Evolutionary conservation across 2,797 vertebrate species (phyloP), one percentile per base, ranked within the genome.

Genomic region (Trachops cirrhosus): DNA sequence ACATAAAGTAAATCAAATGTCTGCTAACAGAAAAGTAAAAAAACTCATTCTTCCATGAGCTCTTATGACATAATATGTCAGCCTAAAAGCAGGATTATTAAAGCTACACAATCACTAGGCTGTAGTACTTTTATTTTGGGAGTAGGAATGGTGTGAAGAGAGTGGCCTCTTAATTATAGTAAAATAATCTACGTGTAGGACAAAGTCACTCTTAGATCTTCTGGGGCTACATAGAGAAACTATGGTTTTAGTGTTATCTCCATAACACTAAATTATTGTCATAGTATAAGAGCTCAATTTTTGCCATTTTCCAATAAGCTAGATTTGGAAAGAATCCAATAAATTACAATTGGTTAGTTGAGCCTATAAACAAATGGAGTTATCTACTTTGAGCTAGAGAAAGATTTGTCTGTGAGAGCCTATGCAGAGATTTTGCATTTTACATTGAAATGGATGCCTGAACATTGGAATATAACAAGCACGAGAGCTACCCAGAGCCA

Each of bases 101-200:
- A 89, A 93, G 29, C 48, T 89, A 54, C 34, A n/a, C 8, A 3
- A 19, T 88, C 10, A 54, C 15, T 39, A 32, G 5, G 2, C 1
- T 64, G 93, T 92, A 34, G 6, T n/a, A 9, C 41, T 93, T 91
- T 94, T 74, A 48, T 83, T 92, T 95, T 57, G 44, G 34, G 86
- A 75, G 12, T 79, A 64, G 19, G 29, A 12, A 1, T 46, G 5
- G 6, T 48, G 5, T 48, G 18, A 73, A 26, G 15, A 83, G 3
- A 59, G 52, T 68, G 67, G 80, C 10, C 0, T 64, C 57, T 44
- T 80, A 89, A 64, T 48, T 77, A 67, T 6, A 73, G 1, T 85
- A 34, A 80, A 95, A 92, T 5, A 1, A 50, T 59, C 4, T 68
- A 8, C 26, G 6, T n/a, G 0, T 4, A 46, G 10, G 6, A 67